Percentiles rank a stretch among this genome's conserved stretches.
Evolutionary conservation across 2,797 vertebrate species (phyloP).

Genomic region (Mycteria americana): DNA sequence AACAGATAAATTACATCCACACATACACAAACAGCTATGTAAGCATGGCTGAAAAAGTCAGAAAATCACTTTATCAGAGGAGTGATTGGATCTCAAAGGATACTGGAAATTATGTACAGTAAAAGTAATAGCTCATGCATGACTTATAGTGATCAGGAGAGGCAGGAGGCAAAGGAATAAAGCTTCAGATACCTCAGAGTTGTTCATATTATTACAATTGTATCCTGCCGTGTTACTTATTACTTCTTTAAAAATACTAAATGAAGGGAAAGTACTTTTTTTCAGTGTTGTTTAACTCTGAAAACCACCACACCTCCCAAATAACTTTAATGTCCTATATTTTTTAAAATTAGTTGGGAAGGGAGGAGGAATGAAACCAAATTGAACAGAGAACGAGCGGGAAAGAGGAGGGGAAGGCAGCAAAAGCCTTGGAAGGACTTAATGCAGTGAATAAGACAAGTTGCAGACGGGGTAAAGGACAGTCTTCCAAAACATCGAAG

Average conservation of each 20-base stretch:
- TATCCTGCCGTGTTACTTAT: constrained; percentile 64
- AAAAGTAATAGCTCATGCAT: constrained; percentile 70
- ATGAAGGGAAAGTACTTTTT: constrained; percentile 24
- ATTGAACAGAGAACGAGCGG: not conserved
- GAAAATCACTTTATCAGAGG: constrained; percentile 62
- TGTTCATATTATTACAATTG: constrained; percentile 36
- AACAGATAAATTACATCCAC: constrained; percentile 69
- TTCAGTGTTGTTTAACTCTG: constrained; percentile 38
- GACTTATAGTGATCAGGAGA: constrained; percentile 58
- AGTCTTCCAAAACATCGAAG: not conserved
- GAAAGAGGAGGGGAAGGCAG: not conserved
- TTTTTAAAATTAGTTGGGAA: not conserved
- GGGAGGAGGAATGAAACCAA: not conserved
- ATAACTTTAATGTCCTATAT: not conserved
- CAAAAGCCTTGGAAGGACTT: not conserved
- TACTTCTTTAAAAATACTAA: constrained; percentile 63
- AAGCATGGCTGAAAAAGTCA: constrained; percentile 52
- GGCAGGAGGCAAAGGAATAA: constrained; percentile 62
- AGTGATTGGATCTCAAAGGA: constrained; percentile 67
- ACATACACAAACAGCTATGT: constrained; percentile 55
- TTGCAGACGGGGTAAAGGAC: not conserved
- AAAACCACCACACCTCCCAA: not conserved
- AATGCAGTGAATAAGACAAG: not conserved
- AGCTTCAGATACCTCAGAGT: constrained; percentile 45
- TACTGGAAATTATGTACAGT: constrained; percentile 66